phyloP scores from a whole-genome alignment of 2,113 vertebrate species.

The Struthio camelus region DNA sequence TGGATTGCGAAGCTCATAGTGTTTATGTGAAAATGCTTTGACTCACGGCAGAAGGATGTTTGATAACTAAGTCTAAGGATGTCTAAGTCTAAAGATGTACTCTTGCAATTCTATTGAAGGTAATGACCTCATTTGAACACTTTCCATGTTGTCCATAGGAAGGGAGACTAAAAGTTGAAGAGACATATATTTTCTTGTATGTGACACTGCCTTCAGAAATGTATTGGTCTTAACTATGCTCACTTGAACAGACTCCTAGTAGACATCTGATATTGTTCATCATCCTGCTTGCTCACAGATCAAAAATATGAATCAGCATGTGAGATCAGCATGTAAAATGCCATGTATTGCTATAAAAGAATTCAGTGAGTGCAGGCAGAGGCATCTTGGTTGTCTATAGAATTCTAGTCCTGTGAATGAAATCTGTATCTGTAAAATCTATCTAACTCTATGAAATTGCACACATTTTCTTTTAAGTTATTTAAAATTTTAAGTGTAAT shows the following conservation, averaged over 20 bases:
- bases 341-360: not conserved
- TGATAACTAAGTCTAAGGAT: conserved; percentile 19
- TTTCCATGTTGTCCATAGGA: not conserved
- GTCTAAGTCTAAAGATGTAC: conserved; percentile 15
- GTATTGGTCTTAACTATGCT: not conserved
- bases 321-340: not conserved
- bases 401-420: not conserved
- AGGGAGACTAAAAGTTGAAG: not conserved
- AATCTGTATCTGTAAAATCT: not conserved
- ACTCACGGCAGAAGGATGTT: not conserved
- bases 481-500: not conserved
- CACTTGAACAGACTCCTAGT: not conserved
- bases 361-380: not conserved
- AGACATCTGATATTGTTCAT: not conserved
- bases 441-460: not conserved
- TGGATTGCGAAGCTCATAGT: not conserved
- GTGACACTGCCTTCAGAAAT: not conserved
- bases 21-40: conserved; percentile 7
- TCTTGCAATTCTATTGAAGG: conserved; percentile 2
- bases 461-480: not conserved
- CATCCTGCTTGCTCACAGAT: not conserved
- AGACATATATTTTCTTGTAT: not conserved
- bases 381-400: not conserved
- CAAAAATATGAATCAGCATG: not conserved
- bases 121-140: not conserved